A percentile compares a stretch with the other conserved stretches of the same genome.
These are phyloP conservation scores for Mesaphorura yosii DNA, from an alignment of 1,140 invertebrate genomes.

Conservation along the genomic window DNA sequence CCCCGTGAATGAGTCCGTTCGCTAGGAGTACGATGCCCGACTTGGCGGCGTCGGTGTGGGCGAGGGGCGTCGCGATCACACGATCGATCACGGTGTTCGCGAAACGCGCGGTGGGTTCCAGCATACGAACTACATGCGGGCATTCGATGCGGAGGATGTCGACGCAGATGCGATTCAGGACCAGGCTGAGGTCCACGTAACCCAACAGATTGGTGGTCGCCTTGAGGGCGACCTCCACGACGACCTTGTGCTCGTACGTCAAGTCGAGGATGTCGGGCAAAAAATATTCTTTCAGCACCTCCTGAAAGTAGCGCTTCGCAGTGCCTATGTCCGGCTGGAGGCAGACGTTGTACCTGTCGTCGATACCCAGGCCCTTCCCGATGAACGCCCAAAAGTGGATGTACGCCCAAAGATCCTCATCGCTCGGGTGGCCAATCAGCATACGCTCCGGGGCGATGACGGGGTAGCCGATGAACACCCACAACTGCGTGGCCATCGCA, in stretches of 20 bases:
- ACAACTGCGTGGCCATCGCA: background rate
- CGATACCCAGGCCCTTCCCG: background rate
- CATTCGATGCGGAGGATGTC: too few relatives aligned
- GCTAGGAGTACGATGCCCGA: too few relatives aligned
- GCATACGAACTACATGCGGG: too few relatives aligned
- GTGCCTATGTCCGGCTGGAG: background rate
- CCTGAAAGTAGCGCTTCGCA: background rate
- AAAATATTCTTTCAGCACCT: background rate
- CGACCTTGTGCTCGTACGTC: background rate
- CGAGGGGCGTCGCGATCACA: too few relatives aligned
- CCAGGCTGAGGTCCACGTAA: too few relatives aligned
- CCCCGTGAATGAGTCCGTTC: too few relatives aligned
- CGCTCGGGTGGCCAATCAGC: background rate
- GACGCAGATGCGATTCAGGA: too few relatives aligned
- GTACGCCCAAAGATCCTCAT: background rate
- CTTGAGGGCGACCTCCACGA: background rate
- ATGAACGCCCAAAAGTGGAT: slow-evolving; percentile 2
- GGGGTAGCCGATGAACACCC: background rate
- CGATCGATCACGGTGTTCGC: too few relatives aligned
- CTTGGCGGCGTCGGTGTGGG: too few relatives aligned
- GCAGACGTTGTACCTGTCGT: background rate
- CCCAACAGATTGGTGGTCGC: too few relatives aligned
- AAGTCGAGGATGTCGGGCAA: background rate
- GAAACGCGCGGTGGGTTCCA: too few relatives aligned
- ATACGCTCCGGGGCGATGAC: background rate